These are phyloP conservation scores for Cantharis lateralis DNA, from an alignment of 2,888 invertebrate genomes.

Conservation along the genomic window DNA sequence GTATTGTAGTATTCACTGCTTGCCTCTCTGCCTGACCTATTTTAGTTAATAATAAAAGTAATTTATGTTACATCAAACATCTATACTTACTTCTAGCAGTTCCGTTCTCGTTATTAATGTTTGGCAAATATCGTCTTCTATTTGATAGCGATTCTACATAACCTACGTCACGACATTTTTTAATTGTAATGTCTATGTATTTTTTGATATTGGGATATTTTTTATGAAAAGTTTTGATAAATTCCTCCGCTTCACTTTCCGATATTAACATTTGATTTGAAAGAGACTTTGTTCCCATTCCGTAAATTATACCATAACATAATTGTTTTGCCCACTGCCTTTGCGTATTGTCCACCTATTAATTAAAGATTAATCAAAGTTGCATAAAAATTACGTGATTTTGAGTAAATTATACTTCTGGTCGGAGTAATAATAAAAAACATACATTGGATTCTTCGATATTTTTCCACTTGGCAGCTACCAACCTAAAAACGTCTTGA, in stretches of 20 bases:
- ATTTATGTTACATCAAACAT: not conserved
- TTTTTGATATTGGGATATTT: slow-evolving; percentile 72
- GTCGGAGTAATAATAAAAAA: not conserved
- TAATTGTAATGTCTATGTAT: slow-evolving; percentile 61
- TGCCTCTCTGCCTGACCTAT: slow-evolving; percentile 89
- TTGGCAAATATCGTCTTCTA: slow-evolving; percentile 77
- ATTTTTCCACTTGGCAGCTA: slow-evolving; percentile 85
- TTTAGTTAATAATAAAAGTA: not conserved
- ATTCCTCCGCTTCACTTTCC: slow-evolving; percentile 77
- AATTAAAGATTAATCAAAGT: not conserved
- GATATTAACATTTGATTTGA: slow-evolving; percentile 78
- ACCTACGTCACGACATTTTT: slow-evolving; percentile 70
- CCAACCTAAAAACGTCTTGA: slow-evolving; percentile 81
- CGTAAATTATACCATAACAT: slow-evolving; percentile 96
- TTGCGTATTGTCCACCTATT: slow-evolving; percentile 72
- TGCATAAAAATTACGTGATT: not conserved
- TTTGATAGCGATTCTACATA: slow-evolving; percentile 85
- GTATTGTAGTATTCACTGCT: slow-evolving; percentile 93
- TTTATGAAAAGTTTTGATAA: slow-evolving; percentile 81
- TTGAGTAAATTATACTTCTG: too few species aligned
- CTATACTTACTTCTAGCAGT: slow-evolving; percentile 63
- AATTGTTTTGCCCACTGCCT: slow-evolving; percentile 90
- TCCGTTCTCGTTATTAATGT: slow-evolving; percentile 67
- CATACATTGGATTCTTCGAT: slow-evolving; percentile 65
- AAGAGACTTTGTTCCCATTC: slow-evolving; percentile 87